phyloP scores from a whole-genome alignment of 2,888 invertebrate genomes.

The Agrilus biguttatus region DNA sequence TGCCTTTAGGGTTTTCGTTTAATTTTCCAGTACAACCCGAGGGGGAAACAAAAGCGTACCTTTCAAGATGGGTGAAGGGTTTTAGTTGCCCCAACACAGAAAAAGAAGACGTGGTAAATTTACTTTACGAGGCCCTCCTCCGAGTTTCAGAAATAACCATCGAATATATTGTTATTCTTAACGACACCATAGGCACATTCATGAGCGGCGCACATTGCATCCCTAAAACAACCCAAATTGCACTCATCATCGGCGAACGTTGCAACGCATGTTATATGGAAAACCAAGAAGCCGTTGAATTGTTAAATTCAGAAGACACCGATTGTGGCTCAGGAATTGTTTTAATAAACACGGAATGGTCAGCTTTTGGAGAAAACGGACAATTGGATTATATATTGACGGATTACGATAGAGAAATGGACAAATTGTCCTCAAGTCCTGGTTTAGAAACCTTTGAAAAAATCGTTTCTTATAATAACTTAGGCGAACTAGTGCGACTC shows the following conservation, averaged over 20 bases:
- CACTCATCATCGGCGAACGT: slow-evolving; percentile 83
- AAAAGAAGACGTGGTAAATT: slow-evolving; percentile 68
- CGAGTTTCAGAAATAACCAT: slow-evolving; percentile 76
- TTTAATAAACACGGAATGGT: slow-evolving; percentile 89
- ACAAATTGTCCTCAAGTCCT: slow-evolving; percentile 64
- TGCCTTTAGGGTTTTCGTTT: slow-evolving; percentile 86
- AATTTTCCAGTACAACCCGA: slow-evolving; percentile 76
- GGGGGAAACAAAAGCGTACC: slow-evolving; percentile 64
- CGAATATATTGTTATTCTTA: slow-evolving; percentile 81
- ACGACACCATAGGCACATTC: slow-evolving; percentile 88
- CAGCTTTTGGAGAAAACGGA: slow-evolving; percentile 82
- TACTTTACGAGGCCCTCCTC: slow-evolving; percentile 68
- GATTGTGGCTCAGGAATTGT: slow-evolving; percentile 45
- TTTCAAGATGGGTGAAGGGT: slow-evolving; percentile 86
- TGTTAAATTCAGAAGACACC: slow-evolving; percentile 60
- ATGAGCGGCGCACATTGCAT: slow-evolving; percentile 89
- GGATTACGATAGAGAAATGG: slow-evolving; percentile 66
- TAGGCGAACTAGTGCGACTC: slow-evolving; percentile 82
- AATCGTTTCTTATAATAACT: slow-evolving; percentile 95
- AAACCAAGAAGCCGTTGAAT: slow-evolving; percentile 61
- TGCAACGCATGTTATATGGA: slow-evolving; percentile 89
- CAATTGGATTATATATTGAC: slow-evolving; percentile 70
- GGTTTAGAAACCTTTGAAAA: slow-evolving; percentile 81
- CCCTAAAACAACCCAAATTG: slow-evolving; percentile 78
- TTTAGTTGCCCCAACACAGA: slow-evolving; percentile 80